A percentile compares a stretch with the other conserved stretches of the same genome.
Conservation (phyloP, 2,888 invertebrate genomes). For the Napeogenes inachia region DNA sequence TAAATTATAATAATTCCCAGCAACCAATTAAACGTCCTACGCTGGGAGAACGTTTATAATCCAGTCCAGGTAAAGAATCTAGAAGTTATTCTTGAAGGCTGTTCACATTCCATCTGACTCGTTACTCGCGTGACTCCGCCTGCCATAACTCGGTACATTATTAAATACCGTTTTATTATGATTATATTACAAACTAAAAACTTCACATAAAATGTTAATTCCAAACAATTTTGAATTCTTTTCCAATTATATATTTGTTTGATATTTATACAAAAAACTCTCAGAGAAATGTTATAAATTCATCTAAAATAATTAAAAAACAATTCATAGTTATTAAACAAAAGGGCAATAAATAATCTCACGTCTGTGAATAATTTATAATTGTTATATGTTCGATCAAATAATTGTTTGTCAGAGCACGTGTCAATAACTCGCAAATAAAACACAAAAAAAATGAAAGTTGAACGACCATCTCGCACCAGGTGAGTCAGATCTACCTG, state of each 20-base stretch:
- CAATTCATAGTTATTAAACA: slow-evolving; percentile 1
- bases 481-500: slow-evolving; percentile 66
- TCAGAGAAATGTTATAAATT: not conserved
- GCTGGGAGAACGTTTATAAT: slow-evolving; percentile 13
- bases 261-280: not conserved
- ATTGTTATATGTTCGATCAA: slow-evolving; percentile 19
- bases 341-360: not conserved
- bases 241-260: no score
- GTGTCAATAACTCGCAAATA: slow-evolving; percentile 51
- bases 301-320: not conserved
- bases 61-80: slow-evolving; percentile 15
- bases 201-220: not conserved
- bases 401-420: slow-evolving; percentile 42
- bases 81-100: slow-evolving; percentile 26
- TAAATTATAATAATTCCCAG: not conserved
- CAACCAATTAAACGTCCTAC: slow-evolving; percentile 3
- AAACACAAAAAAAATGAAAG: slow-evolving; percentile 67
- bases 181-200: not conserved
- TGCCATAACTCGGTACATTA: slow-evolving; percentile 11
- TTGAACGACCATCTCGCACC: slow-evolving; percentile 65
- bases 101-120: slow-evolving; percentile 29
- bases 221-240: not conserved
- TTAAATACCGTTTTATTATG: not conserved
- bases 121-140: slow-evolving; percentile 26
- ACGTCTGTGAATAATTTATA: slow-evolving; percentile 10